A percentile compares a stretch with the other conserved stretches of the same genome.
phyloP scores from a whole-genome alignment of 2,888 invertebrate species.

The Cyaniris semiargus region DNA sequence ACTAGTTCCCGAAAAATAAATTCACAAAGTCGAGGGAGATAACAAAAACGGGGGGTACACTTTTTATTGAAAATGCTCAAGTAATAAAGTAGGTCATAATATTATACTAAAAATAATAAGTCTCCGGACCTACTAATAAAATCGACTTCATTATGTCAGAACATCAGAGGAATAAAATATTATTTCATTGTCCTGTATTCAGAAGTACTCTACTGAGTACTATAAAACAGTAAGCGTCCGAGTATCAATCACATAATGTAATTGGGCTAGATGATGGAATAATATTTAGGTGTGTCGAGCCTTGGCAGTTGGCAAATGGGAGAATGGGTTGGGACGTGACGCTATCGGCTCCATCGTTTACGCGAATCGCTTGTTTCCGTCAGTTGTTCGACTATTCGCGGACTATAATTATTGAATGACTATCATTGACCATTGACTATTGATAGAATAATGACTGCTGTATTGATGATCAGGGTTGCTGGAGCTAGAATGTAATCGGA shows the following conservation, averaged over 20 bases:
- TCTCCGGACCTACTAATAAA: too few relatives aligned
- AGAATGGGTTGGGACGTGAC: neutral
- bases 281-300: neutral
- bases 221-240: neutral
- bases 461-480: neutral
- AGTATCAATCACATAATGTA: neutral
- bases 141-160: too few relatives aligned
- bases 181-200: too few relatives aligned
- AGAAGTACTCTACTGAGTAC: neutral
- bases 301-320: neutral
- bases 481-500: neutral
- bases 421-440: slow-evolving; percentile 8
- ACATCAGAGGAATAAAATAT: too few relatives aligned
- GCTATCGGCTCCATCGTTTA: neutral
- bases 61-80: too few relatives aligned
- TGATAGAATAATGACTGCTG: slow-evolving; percentile 17
- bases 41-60: too few relatives aligned
- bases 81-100: too few relatives aligned
- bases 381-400: neutral
- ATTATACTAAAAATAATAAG: too few relatives aligned
- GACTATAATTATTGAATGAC: neutral
- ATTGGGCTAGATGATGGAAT: neutral
- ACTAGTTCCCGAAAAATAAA: too few relatives aligned
- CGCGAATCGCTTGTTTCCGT: slow-evolving; percentile 25
- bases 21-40: too few relatives aligned